Conservation (phyloP, 2,797 vertebrate species). For the Anguilla marmorata region DNA sequence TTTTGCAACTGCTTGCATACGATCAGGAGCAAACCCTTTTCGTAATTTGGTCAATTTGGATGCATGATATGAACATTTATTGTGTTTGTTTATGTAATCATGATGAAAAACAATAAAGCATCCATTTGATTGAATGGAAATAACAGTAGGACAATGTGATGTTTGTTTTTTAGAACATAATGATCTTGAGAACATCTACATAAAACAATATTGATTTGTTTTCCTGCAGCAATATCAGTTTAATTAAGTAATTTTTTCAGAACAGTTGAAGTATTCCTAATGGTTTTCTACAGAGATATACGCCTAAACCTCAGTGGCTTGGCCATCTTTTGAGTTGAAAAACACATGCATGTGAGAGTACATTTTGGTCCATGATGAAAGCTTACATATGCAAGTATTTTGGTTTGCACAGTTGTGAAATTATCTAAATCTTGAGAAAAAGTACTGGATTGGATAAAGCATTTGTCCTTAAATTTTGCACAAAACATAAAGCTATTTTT, state of each 20-base stretch:
- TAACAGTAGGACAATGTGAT: neutral
- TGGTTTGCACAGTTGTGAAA: no score
- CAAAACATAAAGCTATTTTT: no score
- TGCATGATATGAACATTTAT: neutral
- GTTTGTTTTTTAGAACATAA: neutral
- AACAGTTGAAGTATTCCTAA: neutral
- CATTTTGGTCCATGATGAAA: neutral
- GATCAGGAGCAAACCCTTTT: neutral
- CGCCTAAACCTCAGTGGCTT: neutral
- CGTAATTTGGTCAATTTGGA: neutral
- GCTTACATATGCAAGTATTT: neutral
- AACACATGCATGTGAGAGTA: neutral
- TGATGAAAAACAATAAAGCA: neutral
- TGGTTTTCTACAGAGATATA: neutral
- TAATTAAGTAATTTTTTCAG: neutral
- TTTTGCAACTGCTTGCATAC: neutral
- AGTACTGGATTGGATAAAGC: no score
- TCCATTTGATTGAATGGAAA: neutral
- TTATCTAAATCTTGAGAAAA: no score
- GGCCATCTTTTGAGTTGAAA: neutral
- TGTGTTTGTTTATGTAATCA: neutral
- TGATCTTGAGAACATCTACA: neutral
- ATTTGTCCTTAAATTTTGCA: no score
- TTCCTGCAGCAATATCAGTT: neutral
- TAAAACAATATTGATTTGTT: conserved; percentile 4